Evolutionary conservation across 2,888 invertebrate genomes (phyloP).

Genomic region (Melipona beecheii): DNA sequence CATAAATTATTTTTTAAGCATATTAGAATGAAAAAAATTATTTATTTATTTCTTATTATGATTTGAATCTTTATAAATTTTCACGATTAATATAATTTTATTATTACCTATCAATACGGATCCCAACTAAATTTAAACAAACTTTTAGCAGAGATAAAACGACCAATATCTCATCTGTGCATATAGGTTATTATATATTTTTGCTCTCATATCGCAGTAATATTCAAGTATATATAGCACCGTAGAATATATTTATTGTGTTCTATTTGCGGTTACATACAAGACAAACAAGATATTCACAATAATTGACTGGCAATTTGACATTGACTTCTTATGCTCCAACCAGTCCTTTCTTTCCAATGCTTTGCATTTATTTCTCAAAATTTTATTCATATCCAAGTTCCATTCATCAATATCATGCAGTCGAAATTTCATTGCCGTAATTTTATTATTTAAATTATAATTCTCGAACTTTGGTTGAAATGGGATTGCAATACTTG

Average conservation of each 20-base stretch:
- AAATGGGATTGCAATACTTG: slow-evolving; percentile 42
- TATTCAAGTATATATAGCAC: slow-evolving; percentile 25
- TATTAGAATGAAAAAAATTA: not conserved
- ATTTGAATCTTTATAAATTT: not conserved
- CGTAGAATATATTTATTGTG: slow-evolving; percentile 23
- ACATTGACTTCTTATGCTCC: slow-evolving; percentile 63
- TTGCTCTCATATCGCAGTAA: slow-evolving; percentile 2
- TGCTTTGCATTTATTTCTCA: slow-evolving; percentile 20
- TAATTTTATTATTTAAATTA: slow-evolving; percentile 37
- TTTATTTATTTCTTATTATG: not conserved
- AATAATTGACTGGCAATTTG: slow-evolving; percentile 56
- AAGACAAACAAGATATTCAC: slow-evolving; percentile 44
- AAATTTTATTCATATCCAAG: slow-evolving; percentile 17
- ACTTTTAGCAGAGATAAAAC: slow-evolving; percentile 5
- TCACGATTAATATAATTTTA: not conserved
- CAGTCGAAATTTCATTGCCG: not conserved
- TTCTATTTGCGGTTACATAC: slow-evolving; percentile 20
- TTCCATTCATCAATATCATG: not conserved
- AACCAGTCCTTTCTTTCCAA: slow-evolving; percentile 42
- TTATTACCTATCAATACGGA: no score
- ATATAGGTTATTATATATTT: slow-evolving; percentile 49
- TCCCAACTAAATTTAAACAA: slow-evolving; percentile 3
- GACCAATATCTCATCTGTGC: slow-evolving; percentile 10
- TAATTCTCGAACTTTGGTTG: slow-evolving; percentile 35
- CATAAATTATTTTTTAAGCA: not conserved